Conservation (phyloP, 2,113 vertebrate genomes). For the Pelecanus crispus region DNA sequence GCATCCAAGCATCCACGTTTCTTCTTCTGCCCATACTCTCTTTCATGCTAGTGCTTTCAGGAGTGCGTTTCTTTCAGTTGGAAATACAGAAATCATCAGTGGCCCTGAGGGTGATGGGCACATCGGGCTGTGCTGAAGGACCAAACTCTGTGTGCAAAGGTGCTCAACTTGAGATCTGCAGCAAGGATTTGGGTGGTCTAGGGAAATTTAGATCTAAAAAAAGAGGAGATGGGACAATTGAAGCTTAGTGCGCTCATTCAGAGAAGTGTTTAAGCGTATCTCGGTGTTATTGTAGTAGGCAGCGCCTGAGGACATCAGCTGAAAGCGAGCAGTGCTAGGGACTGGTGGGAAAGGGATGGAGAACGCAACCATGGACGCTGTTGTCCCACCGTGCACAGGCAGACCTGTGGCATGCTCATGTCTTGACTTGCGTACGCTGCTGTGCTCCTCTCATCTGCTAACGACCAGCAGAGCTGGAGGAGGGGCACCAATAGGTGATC, state of each 20-base stretch:
- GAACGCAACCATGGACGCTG: neutral
- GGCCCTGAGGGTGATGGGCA: neutral
- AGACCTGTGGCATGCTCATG: too few relatives aligned
- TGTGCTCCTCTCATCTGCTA: too few relatives aligned
- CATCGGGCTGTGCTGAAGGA: neutral
- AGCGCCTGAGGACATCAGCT: neutral
- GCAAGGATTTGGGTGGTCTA: neutral
- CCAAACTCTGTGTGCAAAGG: rapidly evolving
- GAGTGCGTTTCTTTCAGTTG: neutral
- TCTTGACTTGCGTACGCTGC: neutral
- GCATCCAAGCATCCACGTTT: too few relatives aligned
- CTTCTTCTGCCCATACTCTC: too few relatives aligned
- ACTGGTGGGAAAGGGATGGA: neutral
- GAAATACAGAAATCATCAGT: neutral
- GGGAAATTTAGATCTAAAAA: neutral
- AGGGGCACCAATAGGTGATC: too few relatives aligned
- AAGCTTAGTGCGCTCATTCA: neutral
- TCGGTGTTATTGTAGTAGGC: neutral
- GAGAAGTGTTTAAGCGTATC: neutral
- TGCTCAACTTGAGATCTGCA: neutral
- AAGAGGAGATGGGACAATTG: neutral
- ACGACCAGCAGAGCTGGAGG: neutral
- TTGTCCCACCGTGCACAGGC: neutral
- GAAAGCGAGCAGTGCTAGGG: rapidly evolving
- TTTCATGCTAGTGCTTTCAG: neutral